These are phyloP conservation scores for Drosophila lowei DNA, from an alignment of 1,140 invertebrate species.

Conservation along the genomic window DNA sequence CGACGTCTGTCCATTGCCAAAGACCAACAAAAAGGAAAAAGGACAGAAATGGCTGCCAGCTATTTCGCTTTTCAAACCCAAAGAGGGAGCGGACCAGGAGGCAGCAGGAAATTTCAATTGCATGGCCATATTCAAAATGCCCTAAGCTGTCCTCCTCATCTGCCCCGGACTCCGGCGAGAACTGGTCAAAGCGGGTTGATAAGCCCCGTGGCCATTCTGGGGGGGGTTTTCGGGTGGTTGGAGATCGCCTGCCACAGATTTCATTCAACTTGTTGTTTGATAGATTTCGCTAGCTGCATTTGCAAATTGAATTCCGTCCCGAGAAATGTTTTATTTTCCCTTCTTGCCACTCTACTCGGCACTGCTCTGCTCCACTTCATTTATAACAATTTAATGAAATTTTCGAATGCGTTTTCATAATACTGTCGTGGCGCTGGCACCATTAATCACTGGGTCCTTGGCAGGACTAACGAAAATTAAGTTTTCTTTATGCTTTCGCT, in stretches of 20 bases:
- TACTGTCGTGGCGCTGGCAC: slow-evolving; percentile 39
- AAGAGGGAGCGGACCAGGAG: background rate
- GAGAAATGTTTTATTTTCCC: slow-evolving; percentile 50
- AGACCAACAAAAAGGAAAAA: slow-evolving; percentile 13
- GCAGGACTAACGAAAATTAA: slow-evolving; percentile 76
- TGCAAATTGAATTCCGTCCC: slow-evolving; percentile 73
- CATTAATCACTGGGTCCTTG: slow-evolving; percentile 68
- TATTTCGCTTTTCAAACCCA: slow-evolving; percentile 33
- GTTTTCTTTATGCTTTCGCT: slow-evolving; percentile 47
- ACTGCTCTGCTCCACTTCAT: slow-evolving; percentile 41
- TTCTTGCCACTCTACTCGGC: background rate
- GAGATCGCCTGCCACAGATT: slow-evolving; percentile 61
- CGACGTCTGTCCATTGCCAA: slow-evolving; percentile 39
- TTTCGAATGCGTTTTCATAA: slow-evolving; percentile 80
- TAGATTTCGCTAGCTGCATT: slow-evolving; percentile 66
- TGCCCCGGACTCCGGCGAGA: too few species aligned
- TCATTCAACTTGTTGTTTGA: slow-evolving; percentile 62
- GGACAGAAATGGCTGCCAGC: slow-evolving; percentile 43
- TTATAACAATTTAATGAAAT: slow-evolving; percentile 82
- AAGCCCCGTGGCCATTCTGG: slow-evolving; percentile 40
- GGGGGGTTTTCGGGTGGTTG: slow-evolving; percentile 6
- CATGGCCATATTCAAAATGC: slow-evolving; percentile 74
- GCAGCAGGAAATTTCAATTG: slow-evolving; percentile 40
- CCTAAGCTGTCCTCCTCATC: slow-evolving; percentile 14
- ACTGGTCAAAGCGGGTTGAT: slow-evolving; percentile 46